These are phyloP conservation scores for Halocaridina rubra DNA, from an alignment of 2,888 invertebrate genomes.

Conservation along the genomic window DNA sequence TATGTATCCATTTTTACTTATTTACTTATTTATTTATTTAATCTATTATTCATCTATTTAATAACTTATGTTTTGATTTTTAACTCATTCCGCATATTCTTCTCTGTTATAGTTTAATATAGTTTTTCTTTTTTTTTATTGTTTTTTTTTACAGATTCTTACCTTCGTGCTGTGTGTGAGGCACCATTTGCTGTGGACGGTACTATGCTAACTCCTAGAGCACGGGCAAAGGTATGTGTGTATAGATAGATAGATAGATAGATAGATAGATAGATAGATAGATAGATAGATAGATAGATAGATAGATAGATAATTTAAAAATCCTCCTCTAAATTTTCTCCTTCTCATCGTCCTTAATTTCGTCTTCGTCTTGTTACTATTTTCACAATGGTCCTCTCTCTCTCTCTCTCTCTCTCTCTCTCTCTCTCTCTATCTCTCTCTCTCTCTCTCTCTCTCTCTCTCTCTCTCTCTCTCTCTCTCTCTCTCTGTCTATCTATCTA, in stretches of 20 bases:
- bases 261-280: background rate
- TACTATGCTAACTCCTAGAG: slow-evolving; percentile 27
- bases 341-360: background rate
- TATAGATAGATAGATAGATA: background rate
- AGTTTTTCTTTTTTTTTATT: background rate
- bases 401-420: too few relatives aligned
- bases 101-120: too few relatives aligned
- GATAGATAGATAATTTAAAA: background rate
- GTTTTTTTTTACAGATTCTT: background rate
- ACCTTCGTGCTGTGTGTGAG: slow-evolving; percentile 21
- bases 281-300: background rate
- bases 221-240: slow-evolving; percentile 15
- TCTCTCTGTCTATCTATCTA: too few relatives aligned
- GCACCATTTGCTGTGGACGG: slow-evolving; percentile 42
- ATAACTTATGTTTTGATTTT: too few relatives aligned
- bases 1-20: too few relatives aligned
- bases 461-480: background rate
- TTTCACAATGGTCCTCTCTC: background rate
- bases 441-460: background rate
- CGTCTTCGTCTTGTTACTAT: too few relatives aligned
- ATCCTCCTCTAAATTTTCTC: background rate
- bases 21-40: too few relatives aligned
- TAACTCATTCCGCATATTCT: too few relatives aligned
- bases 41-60: too few relatives aligned
- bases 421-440: too few relatives aligned